A percentile compares a stretch with the other conserved stretches of the same genome.
Conservation (phyloP, 2,888 invertebrate genomes). For the Yponomeuta plumbellus region DNA sequence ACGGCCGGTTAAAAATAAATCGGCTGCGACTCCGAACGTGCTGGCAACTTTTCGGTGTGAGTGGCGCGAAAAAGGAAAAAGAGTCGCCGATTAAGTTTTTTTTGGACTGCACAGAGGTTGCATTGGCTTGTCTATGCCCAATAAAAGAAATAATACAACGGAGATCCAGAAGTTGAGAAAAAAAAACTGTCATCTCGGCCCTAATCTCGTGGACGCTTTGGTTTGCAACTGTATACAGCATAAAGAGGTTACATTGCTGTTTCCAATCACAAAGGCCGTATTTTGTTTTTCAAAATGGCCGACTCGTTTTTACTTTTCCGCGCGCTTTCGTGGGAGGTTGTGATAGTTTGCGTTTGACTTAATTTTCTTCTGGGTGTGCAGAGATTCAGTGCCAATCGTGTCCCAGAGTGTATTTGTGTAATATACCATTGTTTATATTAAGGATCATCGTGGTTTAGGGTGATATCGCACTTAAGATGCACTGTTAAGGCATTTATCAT, state of each 20-base stretch:
- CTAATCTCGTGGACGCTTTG: too few relatives aligned
- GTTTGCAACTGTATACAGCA: too few relatives aligned
- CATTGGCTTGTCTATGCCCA: too few relatives aligned
- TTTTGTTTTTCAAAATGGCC: constrained; percentile 19
- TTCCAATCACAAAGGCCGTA: neutral
- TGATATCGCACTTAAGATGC: constrained; percentile 24
- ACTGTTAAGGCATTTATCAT: too few relatives aligned
- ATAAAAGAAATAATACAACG: too few relatives aligned
- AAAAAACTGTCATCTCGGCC: too few relatives aligned
- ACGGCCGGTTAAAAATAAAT: neutral
- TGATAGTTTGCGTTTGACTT: constrained; percentile 16
- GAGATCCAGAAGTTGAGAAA: too few relatives aligned
- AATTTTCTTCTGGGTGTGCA: constrained; percentile 1
- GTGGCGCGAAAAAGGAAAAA: neutral
- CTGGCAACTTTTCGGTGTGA: constrained; percentile 12
- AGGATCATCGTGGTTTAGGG: constrained; percentile 52
- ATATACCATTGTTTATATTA: constrained; percentile 60
- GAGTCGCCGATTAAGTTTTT: neutral
- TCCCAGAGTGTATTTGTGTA: constrained; percentile 29
- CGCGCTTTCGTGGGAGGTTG: constrained; percentile 12
- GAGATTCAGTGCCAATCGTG: constrained; percentile 17
- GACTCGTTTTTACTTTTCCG: constrained; percentile 28
- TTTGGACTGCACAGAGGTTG: too few relatives aligned
- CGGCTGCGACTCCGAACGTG: constrained; percentile 38
- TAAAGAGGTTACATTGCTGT: neutral